Percentiles rank a stretch among this genome's conserved stretches.
These are phyloP conservation scores for Nothocercus julius DNA, from an alignment of 2,113 vertebrate genomes.

Conservation along the genomic window DNA sequence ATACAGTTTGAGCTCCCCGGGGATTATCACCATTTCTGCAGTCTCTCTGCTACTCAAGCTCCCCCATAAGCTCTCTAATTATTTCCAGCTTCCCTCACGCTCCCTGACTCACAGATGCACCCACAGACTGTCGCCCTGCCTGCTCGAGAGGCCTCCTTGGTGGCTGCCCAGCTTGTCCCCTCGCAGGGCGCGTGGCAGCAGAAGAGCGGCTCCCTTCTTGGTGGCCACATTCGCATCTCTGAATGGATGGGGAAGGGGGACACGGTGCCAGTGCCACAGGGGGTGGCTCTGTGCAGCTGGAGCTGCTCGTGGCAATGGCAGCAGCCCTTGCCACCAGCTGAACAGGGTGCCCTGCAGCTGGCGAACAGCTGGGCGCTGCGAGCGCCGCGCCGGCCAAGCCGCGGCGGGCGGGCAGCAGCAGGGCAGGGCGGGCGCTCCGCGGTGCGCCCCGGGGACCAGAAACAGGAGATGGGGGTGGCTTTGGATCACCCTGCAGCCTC, in stretches of 20 bases:
- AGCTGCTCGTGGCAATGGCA: background rate
- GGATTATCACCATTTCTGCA: conserved; percentile 32
- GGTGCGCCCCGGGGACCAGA: background rate
- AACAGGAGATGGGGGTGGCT: background rate
- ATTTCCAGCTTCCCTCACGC: conserved; percentile 45
- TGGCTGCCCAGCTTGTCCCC: background rate
- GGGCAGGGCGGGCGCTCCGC: background rate
- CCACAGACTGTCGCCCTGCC: conserved; percentile 8
- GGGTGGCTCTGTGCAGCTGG: background rate
- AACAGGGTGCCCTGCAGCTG: too few relatives aligned
- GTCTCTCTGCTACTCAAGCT: background rate
- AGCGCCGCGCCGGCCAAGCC: too few relatives aligned
- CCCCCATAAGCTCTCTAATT: background rate
- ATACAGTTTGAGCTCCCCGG: background rate
- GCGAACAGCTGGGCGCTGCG: too few relatives aligned
- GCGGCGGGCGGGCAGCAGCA: too few relatives aligned
- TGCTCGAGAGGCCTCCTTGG: background rate
- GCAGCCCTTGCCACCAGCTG: too few relatives aligned
- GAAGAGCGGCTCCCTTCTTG: background rate
- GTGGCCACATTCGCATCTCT: background rate
- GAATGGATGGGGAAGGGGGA: background rate
- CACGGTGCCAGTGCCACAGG: rapidly evolving
- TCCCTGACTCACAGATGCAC: background rate
- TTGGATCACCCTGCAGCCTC: background rate
- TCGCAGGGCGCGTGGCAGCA: background rate